These are phyloP conservation scores for Molorchus minor DNA, from an alignment of 2,888 invertebrate genomes.

Conservation along the genomic window DNA sequence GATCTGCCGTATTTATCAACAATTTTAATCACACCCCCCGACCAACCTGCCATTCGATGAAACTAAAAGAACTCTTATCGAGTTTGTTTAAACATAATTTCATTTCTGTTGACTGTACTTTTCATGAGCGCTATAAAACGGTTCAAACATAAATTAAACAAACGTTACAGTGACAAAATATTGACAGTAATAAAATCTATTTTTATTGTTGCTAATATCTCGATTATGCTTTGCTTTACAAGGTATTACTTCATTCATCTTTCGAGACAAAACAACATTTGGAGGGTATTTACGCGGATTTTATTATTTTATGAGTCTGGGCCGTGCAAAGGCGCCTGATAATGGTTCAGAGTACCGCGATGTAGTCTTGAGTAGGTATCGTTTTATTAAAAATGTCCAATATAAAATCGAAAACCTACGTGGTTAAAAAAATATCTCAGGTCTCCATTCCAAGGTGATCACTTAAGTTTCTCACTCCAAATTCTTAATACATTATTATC, in stretches of 20 bases:
- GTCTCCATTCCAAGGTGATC: too few species aligned
- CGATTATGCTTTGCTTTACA: not conserved
- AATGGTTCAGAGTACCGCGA: too few species aligned
- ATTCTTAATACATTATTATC: too few species aligned
- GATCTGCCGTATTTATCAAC: too few species aligned
- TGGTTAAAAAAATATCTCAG: too few species aligned
- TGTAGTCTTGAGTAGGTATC: too few species aligned
- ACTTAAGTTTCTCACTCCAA: too few species aligned
- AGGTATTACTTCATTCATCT: slow-evolving; percentile 6
- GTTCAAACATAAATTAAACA: slow-evolving; percentile 13
- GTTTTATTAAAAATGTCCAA: too few species aligned
- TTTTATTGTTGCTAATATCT: slow-evolving; percentile 11
- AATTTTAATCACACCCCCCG: too few species aligned
- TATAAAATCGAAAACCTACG: too few species aligned
- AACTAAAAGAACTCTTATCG: too few species aligned
- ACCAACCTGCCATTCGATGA: too few species aligned
- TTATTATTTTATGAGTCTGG: not conserved
- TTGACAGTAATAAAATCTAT: slow-evolving; percentile 17
- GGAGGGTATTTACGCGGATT: not conserved
- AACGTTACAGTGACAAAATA: slow-evolving; percentile 15
- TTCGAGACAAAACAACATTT: slow-evolving; percentile 8
- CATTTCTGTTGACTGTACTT: slow-evolving; percentile 10
- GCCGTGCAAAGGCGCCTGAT: not conserved
- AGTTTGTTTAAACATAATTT: slow-evolving; percentile 6
- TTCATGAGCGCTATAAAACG: slow-evolving; percentile 7